These are phyloP conservation scores for Argynnis bischoffii DNA, from an alignment of 2,888 invertebrate genomes.

Conservation along the genomic window DNA sequence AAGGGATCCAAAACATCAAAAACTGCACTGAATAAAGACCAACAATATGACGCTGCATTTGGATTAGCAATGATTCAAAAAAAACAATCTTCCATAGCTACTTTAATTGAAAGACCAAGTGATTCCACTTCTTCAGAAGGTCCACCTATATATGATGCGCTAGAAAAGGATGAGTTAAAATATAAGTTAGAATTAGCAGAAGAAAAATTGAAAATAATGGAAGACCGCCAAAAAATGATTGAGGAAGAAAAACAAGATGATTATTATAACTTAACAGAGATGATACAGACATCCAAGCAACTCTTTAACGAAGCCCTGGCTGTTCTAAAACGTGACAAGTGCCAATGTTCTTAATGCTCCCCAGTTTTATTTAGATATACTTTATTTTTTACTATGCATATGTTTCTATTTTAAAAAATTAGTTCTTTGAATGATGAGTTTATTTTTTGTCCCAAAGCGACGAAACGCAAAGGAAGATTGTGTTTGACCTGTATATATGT, in stretches of 20 bases:
- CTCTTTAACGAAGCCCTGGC: constrained; percentile 79
- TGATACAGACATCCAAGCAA: constrained; percentile 81
- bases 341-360: constrained; percentile 56
- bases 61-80: constrained; percentile 47
- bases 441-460: too few relatives aligned
- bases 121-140: constrained; percentile 57
- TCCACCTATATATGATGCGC: constrained; percentile 50
- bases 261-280: constrained; percentile 77
- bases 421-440: neutral
- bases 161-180: constrained; percentile 70
- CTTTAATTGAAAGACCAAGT: constrained; percentile 56
- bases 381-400: constrained; percentile 23
- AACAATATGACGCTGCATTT: constrained; percentile 43
- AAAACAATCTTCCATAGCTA: constrained; percentile 56
- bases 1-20: constrained; percentile 60
- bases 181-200: constrained; percentile 83
- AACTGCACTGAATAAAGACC: constrained; percentile 53
- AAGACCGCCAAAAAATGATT: constrained; percentile 83
- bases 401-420: constrained; percentile 1
- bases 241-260: constrained; percentile 85
- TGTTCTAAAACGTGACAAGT: constrained; percentile 72
- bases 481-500: too few relatives aligned
- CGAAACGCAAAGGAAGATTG: too few relatives aligned
- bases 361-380: constrained; percentile 10
- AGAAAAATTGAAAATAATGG: constrained; percentile 85